Conservation (phyloP, 2,113 vertebrate genomes). For the Podarcis raffonei region DNA sequence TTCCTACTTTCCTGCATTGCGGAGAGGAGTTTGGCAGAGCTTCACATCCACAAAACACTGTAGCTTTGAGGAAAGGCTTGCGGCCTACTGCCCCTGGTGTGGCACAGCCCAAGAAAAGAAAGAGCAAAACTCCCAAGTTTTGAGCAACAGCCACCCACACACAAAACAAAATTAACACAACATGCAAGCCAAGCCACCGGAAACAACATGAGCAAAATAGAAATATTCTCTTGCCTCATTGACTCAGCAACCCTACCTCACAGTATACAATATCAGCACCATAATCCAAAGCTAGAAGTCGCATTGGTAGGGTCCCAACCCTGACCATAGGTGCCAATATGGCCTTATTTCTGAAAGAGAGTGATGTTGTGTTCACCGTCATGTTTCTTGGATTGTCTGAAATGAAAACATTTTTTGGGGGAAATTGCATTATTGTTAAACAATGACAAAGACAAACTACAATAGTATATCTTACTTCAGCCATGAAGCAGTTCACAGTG, state of each 20-base stretch:
- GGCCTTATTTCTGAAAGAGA: slow-evolving; percentile 84
- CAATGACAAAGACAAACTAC: neutral
- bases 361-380: slow-evolving; percentile 66
- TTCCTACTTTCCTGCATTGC: too few relatives aligned
- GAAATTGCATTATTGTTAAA: neutral
- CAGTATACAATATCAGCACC: slow-evolving; percentile 96
- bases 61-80: too few relatives aligned
- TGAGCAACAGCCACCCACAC: too few relatives aligned
- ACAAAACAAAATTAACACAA: neutral
- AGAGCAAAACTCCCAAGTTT: too few relatives aligned
- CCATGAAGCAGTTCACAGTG: too few relatives aligned
- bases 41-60: too few relatives aligned
- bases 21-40: too few relatives aligned
- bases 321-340: slow-evolving; percentile 96
- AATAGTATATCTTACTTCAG: neutral
- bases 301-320: slow-evolving; percentile 93
- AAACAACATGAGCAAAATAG: neutral
- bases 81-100: too few relatives aligned
- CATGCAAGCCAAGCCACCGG: neutral
- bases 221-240: neutral
- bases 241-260: slow-evolving; percentile 80
- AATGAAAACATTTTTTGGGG: neutral
- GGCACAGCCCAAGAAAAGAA: too few relatives aligned
- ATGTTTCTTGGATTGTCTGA: slow-evolving; percentile 40
- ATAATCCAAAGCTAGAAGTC: slow-evolving; percentile 93